Evolutionary conservation across 1,140 invertebrate genomes (phyloP).

Genomic region (Aphidius ervi): DNA sequence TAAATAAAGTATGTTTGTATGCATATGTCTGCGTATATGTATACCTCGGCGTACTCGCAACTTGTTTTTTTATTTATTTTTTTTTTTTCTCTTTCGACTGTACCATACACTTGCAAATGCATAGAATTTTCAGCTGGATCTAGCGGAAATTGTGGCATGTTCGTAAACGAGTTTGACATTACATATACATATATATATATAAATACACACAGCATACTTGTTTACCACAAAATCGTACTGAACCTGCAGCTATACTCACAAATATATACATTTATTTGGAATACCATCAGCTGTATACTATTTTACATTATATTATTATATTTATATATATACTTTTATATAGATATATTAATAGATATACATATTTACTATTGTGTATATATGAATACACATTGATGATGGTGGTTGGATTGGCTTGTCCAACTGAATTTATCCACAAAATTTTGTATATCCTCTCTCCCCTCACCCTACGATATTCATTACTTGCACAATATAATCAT

Average conservation of each 20-base stretch:
- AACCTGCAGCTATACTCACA: background rate
- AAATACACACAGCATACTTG: background rate
- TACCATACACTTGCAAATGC: conserved; percentile 21
- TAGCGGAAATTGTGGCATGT: conserved; percentile 25
- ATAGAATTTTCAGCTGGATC: conserved; percentile 25
- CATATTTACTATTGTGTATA: background rate
- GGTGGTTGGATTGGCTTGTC: conserved; percentile 1
- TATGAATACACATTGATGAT: too few species aligned
- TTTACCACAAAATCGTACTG: background rate
- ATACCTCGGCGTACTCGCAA: background rate
- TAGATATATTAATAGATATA: background rate
- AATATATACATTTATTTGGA: background rate
- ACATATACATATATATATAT: conserved; percentile 11
- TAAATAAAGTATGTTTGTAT: background rate
- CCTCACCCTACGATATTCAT: background rate
- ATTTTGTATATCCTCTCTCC: background rate
- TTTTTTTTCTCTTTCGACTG: background rate
- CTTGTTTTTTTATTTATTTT: too few species aligned
- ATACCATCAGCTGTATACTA: too few species aligned
- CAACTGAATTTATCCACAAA: conserved; percentile 7
- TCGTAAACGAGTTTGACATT: conserved; percentile 25
- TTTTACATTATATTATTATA: too few species aligned
- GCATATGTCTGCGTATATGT: background rate
- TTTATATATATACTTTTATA: too few species aligned
- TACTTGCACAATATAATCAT: conserved; percentile 2